A percentile compares a stretch with the other conserved stretches of the same genome.
phyloP scores from a whole-genome alignment of 2,113 vertebrate genomes.

The Dolichotis patagonum region DNA sequence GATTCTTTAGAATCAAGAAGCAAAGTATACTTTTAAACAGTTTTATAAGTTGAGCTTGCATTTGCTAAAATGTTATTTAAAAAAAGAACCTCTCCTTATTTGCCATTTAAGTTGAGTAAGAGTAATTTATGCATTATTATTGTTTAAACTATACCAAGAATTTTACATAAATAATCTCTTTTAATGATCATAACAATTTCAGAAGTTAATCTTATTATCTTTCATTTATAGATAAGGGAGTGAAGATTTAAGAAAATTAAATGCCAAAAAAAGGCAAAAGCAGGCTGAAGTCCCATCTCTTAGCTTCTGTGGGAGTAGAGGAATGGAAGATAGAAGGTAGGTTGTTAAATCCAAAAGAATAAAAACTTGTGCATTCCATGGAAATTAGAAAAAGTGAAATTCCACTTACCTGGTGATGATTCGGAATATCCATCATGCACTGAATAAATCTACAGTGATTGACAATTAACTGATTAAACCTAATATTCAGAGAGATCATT shows the following conservation, averaged over 20 bases:
- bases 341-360: constrained; percentile 22
- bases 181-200: constrained; percentile 18
- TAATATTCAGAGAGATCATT: neutral
- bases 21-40: constrained; percentile 34
- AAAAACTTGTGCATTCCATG: constrained; percentile 3
- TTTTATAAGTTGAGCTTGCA: neutral
- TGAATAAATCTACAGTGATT: neutral
- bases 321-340: neutral
- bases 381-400: constrained; percentile 42
- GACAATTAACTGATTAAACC: neutral
- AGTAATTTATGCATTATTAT: constrained; percentile 6
- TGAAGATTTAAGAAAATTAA: constrained; percentile 25
- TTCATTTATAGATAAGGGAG: constrained; percentile 14
- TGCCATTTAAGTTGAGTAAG: constrained; percentile 25
- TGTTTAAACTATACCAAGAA: neutral
- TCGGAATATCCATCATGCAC: neutral
- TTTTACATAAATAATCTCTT: constrained; percentile 43
- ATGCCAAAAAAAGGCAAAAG: neutral
- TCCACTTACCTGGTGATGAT: neutral
- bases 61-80: constrained; percentile 4
- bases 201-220: constrained; percentile 25
- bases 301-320: neutral
- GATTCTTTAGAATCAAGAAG: neutral
- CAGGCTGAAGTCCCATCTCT: neutral
- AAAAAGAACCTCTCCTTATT: neutral